Percentiles rank a stretch among this genome's conserved stretches.
phyloP scores from a whole-genome alignment of 1,140 invertebrate genomes.

The Trichonephila clavata region DNA sequence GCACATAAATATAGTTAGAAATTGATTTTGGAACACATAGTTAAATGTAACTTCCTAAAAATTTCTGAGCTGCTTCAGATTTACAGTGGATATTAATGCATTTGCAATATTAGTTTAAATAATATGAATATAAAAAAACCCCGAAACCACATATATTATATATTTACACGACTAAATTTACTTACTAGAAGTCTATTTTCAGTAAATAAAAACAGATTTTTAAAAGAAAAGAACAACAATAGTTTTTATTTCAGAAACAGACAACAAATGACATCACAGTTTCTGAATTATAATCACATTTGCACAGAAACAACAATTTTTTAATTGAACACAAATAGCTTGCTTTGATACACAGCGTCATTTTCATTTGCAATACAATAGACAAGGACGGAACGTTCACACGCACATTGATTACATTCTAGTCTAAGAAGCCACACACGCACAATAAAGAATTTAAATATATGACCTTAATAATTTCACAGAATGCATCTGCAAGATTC shows the following conservation, averaged over 20 bases:
- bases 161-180: neutral
- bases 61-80: too few relatives aligned
- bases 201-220: neutral
- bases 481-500: too few relatives aligned
- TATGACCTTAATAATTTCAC: neutral
- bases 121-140: neutral
- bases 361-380: conserved; percentile 2
- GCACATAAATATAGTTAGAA: too few relatives aligned
- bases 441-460: neutral
- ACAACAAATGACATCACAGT: conserved; percentile 49
- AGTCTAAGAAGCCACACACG: neutral
- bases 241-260: conserved; percentile 45
- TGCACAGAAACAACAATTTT: conserved; percentile 17
- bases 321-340: conserved; percentile 7
- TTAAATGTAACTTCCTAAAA: too few relatives aligned
- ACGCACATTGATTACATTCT: conserved; percentile 27
- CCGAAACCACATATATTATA: neutral
- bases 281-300: conserved; percentile 36
- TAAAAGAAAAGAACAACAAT: conserved; percentile 29
- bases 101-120: neutral
- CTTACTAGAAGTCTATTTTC: neutral
- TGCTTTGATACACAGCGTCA: conserved; percentile 24
- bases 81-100: too few relatives aligned
- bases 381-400: conserved; percentile 44
- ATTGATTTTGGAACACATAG: too few relatives aligned